Evolutionary conservation across 2,888 invertebrate species (phyloP).

Genomic region (Capitulum mitella): DNA sequence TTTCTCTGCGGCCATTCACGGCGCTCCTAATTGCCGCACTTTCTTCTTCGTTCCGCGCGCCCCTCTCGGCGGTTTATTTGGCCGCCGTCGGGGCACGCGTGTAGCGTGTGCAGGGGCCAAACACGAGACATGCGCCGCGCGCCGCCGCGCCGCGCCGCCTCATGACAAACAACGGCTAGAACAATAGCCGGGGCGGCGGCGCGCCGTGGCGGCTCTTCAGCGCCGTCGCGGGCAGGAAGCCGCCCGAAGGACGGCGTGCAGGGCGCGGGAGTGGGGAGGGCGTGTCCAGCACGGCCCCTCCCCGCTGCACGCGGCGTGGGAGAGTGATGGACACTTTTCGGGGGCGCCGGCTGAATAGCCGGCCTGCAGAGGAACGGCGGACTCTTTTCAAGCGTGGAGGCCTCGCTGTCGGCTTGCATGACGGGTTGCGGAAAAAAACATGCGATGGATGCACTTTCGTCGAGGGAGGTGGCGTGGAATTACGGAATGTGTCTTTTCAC

Average conservation of each 20-base stretch:
- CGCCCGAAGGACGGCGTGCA: neutral
- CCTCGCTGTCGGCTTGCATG: too few species aligned
- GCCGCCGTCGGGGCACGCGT: neutral
- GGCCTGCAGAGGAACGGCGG: too few species aligned
- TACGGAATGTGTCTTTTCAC: too few species aligned
- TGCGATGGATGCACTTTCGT: too few species aligned
- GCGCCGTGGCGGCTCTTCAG: neutral
- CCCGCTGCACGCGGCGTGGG: too few species aligned
- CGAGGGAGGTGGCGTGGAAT: too few species aligned
- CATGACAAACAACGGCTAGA: neutral
- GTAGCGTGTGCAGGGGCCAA: neutral
- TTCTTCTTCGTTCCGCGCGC: neutral
- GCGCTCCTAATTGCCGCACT: constrained; percentile 10
- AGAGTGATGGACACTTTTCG: too few species aligned
- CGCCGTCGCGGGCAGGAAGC: neutral
- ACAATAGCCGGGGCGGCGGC: neutral
- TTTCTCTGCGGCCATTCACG: constrained; percentile 7
- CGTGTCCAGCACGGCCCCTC: too few species aligned
- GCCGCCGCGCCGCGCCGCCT: neutral
- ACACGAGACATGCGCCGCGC: neutral
- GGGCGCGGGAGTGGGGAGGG: neutral
- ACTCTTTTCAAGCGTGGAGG: too few species aligned
- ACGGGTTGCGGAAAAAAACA: too few species aligned
- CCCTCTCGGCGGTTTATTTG: constrained; percentile 13
- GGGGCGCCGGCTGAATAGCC: too few species aligned